These are phyloP conservation scores for Neodiprion pinetum DNA, from an alignment of 1,140 invertebrate species.

Conservation along the genomic window DNA sequence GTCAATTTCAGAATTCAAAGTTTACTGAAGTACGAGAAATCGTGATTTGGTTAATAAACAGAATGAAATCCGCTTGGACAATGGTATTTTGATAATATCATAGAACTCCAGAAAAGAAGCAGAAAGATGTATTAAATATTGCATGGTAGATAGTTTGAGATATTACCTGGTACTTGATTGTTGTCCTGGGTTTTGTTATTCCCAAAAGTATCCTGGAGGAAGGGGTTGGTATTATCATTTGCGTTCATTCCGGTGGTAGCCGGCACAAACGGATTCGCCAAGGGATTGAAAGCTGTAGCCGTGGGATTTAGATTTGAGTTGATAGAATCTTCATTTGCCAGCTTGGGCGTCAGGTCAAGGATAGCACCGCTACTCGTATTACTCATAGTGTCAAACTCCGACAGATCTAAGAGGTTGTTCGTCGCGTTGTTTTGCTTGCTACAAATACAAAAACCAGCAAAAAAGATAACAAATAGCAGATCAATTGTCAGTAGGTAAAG, in stretches of 20 bases:
- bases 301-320: constrained; percentile 59
- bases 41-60: not conserved
- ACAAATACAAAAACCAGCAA: constrained; percentile 53
- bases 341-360: constrained; percentile 53
- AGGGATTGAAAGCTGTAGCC: constrained; percentile 56
- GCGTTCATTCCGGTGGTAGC: constrained; percentile 47
- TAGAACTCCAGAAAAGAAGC: not conserved
- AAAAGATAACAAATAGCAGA: constrained; percentile 47
- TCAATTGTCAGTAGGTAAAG: no score
- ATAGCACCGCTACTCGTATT: constrained; percentile 63
- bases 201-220: constrained; percentile 54
- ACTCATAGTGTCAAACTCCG: constrained; percentile 66
- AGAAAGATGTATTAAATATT: not conserved
- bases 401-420: constrained; percentile 64
- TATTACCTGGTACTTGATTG: constrained; percentile 56
- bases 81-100: not conserved
- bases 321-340: constrained; percentile 57
- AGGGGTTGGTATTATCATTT: constrained; percentile 47
- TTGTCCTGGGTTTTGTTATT: constrained; percentile 57
- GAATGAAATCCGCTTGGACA: not conserved
- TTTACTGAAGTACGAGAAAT: not conserved
- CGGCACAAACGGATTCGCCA: constrained; percentile 52
- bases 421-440: constrained; percentile 65
- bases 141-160: constrained; percentile 44
- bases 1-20: not conserved